Evolutionary conservation across 2,888 invertebrate genomes (phyloP), one percentile per base, ranked within the genome.

Genomic region (Eupeodes luniger): DNA sequence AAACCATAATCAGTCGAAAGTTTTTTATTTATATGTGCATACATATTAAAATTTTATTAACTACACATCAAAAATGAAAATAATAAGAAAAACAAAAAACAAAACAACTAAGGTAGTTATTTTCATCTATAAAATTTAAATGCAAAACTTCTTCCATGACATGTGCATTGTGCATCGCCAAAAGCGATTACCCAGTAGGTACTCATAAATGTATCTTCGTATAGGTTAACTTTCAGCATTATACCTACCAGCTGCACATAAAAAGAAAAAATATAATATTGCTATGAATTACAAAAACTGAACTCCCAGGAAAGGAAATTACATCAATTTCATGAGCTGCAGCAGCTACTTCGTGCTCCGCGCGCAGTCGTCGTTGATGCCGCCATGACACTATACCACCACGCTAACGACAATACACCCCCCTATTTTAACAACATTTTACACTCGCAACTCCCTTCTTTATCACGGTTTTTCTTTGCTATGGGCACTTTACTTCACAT

Each of bases 251-350:
- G 44, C 72, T 47, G 72, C 59, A 59, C 14, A 62, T 5, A 53
- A 64, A 85, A 77, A 57, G 4, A 12, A 57, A 76, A 67, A 84
- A 66, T 66, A 57, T 76, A 70, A 85, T 27, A 27, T 27, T 27
- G 27, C 27, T 27, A 27, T 76, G 76, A 85, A 85, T 85, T 81
- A 85, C 76, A 55, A 51, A 76, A 85, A 76, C 57, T 12, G 12
- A 83, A 83, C 82, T 83, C 70, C 53, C 66, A 66, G 72, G 70
- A 70, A 81, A 72, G 70, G 47, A 81, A 85, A 85, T 85, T 77
- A 78, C 82, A 74, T 27, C 69, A 53, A 75, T 75, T 79, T 69
- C 75, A 80, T 51, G 69, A 79, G 62, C 74, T 81, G 49, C 19
- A 69, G 59, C 27, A 82, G 64, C 70, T 80, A 53, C 34, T 81